Evolutionary conservation across 2,888 invertebrate genomes (phyloP), one percentile per base, ranked within the genome.

Genomic region (Parnassius apollo): DNA sequence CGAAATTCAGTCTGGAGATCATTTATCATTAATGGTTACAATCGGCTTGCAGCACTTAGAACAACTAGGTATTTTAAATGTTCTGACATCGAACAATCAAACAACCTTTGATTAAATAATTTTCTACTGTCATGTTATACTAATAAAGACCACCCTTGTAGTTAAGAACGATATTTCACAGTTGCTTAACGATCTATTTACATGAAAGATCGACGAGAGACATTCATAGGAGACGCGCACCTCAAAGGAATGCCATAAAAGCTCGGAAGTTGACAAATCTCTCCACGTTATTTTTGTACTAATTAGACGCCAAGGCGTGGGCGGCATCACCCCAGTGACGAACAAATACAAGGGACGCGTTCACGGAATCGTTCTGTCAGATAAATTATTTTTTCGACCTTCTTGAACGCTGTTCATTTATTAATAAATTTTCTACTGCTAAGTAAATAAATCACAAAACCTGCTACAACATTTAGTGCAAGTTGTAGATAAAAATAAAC

Each of bases 181-280:
- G 79, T 76, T 77, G 78, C 82, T 84, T 87, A 85, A 84, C 83
- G 82, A 87, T 82, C 80, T 87, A 86, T 88, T 88, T 85, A 84
- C 81, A 83, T 72, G 75, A 71, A 72, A 77, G 77, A 75, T 80
- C 71, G 75, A 74, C 75, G 72, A 75, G 72, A 75, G 73, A 74
- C 73, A 75, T 75, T 75, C 73, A 74, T 77, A 74, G 70, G 69
- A 69, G 75, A 76, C 56, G 72, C 72, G 71, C 67, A 74, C 77
- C 84, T 87, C 85, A 85, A 87, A 88, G 85, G 88, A 87, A 87
- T 85, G 83, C 82, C 81, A 77, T 82, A 79, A 82, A 82, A 76
- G 84, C 80, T 88, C 81, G 87, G 89, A 90, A 91, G 89, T 91
- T 91, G 91, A 91, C 91, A 91, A 91, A 91, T 91, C 83, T 83